Evolutionary conservation across 2,888 invertebrate species (phyloP), one percentile per base, ranked within the genome.

Genomic region (Epirrhoe tristata): DNA sequence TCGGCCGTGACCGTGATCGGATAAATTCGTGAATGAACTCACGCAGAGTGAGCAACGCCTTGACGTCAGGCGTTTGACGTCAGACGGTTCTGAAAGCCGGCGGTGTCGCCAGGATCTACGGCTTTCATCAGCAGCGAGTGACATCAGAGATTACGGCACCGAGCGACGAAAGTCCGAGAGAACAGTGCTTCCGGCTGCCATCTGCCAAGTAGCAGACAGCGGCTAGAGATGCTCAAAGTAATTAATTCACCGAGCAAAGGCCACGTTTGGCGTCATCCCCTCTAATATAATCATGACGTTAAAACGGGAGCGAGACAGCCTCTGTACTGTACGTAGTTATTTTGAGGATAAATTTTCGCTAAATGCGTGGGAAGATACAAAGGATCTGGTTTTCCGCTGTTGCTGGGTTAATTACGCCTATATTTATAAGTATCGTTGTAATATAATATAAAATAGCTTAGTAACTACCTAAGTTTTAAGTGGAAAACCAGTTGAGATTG

Each of bases 1-100:
- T 59, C 77, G 85, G 71, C 87, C 88, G 77, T 86, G 88, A 86
- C 86, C 87, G 82, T 86, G 85, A 74, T 67, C 64, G 68, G 81
- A 82, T 84, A 84, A 86, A 82, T 88, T 90, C 82, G 89, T 91
- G 91, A 92, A 91, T 91, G 90, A 88, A 89, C 82, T 86, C 88
- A 88, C 85, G 85, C 84, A 75, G 69, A 74, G 77, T 78, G 75
- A 77, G 76, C 74, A 76, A 57, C 73, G 71, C 69, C 74, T 79
- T 87, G 86, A 90, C 90, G 90, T 90, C 87, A 87, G 74, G 64
- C 70, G 68, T 55, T 57, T 87, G 86, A 88, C 89, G 89, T 87
- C 86, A 87, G 72, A 58, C 63, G 67, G 64, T 74, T 67, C 73
- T 67, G 43, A 72, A 68, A 68, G 74, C 46, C 51, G 31, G 31